phyloP scores from a whole-genome alignment of 2,797 vertebrate species.

The Apodemus agrarius region DNA sequence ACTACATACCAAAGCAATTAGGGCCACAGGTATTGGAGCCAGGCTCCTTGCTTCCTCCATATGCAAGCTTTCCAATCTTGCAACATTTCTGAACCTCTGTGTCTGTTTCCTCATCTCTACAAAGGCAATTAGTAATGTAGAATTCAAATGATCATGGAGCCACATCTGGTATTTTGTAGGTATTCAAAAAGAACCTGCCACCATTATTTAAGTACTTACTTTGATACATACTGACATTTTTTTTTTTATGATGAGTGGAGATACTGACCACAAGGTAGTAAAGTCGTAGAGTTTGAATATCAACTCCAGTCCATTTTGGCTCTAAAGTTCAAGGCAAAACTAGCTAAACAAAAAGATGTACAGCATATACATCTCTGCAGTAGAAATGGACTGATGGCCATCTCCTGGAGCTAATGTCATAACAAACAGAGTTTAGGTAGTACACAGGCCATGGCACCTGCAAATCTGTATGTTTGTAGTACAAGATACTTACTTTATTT shows the following conservation, averaged over 20 bases:
- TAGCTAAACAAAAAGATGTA: neutral
- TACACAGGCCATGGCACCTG: neutral
- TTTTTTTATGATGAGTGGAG: neutral
- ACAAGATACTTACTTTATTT: neutral
- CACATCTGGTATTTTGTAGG: neutral
- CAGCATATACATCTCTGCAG: neutral
- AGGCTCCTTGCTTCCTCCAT: neutral
- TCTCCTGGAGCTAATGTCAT: neutral
- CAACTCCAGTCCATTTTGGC: neutral
- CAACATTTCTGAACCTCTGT: neutral
- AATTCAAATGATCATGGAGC: neutral
- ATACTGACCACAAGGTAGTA: neutral
- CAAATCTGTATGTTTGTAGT: neutral
- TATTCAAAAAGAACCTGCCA: neutral
- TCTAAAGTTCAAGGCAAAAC: neutral
- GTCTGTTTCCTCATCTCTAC: conserved; percentile 14
- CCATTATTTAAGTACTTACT: neutral
- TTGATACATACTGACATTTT: neutral
- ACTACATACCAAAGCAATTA: neutral
- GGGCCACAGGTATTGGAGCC: neutral
- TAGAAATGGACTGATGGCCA: neutral
- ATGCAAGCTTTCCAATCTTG: neutral
- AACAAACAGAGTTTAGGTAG: neutral
- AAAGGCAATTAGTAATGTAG: neutral
- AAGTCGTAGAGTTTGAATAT: conserved; percentile 15